These are phyloP conservation scores for Caenorhabditis auriculariae DNA, from an alignment of 2,888 invertebrate genomes.

Conservation along the genomic window DNA sequence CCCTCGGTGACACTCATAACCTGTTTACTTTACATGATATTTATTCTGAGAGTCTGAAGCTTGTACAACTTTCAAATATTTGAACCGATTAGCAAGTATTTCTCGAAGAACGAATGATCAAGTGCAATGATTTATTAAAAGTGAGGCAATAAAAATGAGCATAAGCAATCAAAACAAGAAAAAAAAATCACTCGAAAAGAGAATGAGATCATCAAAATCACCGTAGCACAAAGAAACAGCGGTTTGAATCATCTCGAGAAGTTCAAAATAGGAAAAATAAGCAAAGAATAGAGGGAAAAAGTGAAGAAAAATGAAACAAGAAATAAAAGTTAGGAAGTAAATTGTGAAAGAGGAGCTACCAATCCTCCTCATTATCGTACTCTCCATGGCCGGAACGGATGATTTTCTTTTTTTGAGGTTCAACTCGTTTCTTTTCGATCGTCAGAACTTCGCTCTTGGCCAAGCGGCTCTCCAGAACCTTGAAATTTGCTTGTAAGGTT, in stretches of 20 bases:
- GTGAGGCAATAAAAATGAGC: not conserved
- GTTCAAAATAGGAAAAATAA: slow-evolving; percentile 17
- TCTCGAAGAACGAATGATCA: no score
- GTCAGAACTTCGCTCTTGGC: slow-evolving; percentile 41
- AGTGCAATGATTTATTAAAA: not conserved
- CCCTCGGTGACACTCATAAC: no score
- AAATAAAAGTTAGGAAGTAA: not conserved
- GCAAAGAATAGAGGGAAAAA: not conserved
- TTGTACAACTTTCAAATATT: no score
- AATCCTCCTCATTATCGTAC: slow-evolving; percentile 44
- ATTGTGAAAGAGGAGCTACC: slow-evolving; percentile 9
- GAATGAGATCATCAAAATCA: slow-evolving; percentile 1
- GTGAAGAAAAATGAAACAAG: slow-evolving; percentile 1
- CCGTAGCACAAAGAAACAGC: slow-evolving; percentile 1
- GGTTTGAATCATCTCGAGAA: slow-evolving; percentile 21
- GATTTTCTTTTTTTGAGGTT: slow-evolving; percentile 37
- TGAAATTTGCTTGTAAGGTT: not conserved
- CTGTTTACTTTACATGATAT: no score
- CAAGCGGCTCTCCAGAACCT: slow-evolving; percentile 38
- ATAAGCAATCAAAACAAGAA: slow-evolving; percentile 1
- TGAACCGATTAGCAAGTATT: no score
- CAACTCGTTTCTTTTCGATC: slow-evolving; percentile 23
- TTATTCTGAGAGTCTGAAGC: no score
- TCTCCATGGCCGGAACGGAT: slow-evolving; percentile 36
- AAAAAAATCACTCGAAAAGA: no score